Base-by-base conservation (phyloP, 2,113 vertebrate genomes). In the Synchiropus splendidus region DNA sequence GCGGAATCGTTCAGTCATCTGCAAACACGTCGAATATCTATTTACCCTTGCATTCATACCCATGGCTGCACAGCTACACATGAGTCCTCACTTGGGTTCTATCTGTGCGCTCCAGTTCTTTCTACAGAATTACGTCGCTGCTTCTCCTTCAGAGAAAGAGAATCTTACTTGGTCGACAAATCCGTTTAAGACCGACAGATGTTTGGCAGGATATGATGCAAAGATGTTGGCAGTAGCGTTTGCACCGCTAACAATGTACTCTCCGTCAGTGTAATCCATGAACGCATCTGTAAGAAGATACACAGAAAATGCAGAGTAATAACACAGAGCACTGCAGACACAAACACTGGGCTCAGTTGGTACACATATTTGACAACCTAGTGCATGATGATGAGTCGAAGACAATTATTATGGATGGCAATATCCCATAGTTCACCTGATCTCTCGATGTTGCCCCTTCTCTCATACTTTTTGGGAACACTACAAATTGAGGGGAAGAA, bases 161-260 rank as follows among this genome's bases (percentile, higher is more conserved):
- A 45, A 32, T 12, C 67, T 79, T 70, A 97, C 94, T 85, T 98
- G 92, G 72, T 98, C 94, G 64, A 83, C 79, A 76, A 98, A 89
- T 45, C 90, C 94, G 32, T 90, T 92, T 1, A 77, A 4, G 34
- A 86, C 45, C 12, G 92, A 91, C 9, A 98, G 82, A 57, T 91
- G 84, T 0, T 87, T 80, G 38, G 81, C 64, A 42, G 94, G 94
- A 37, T 97, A 98, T 1, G 90, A 92, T 18, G 94, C 91, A 67
- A 97, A 98, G 63, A 98, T 96, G 1, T 84, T 83, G 11, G 94
- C 94, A 6, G 93, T 97, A 53, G 90, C 89, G 1, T 94, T 94
- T 38, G 75, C 79, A 60, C 94, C 94, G 18, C 67, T 80, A 10
- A 92, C 81, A 39, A 61, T 50, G 36, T 92, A 49, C 36, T 75